Conservation (phyloP, 2,888 invertebrate genomes). For the Gari tellinella region DNA sequence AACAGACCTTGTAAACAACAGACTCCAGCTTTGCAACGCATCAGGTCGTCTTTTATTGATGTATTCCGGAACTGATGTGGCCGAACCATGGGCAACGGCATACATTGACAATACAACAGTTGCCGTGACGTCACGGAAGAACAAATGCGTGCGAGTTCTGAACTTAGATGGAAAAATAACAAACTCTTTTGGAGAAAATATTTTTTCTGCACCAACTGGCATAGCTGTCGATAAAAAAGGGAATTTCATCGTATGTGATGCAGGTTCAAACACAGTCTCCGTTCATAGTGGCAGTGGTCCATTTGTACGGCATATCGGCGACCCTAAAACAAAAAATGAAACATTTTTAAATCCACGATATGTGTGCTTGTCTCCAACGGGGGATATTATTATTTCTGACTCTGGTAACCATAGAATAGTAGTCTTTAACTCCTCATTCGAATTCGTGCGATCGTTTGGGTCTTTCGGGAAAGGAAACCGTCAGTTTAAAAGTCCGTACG, state of each 20-base stretch:
- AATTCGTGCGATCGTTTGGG: constrained; percentile 84
- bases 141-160: constrained; percentile 66
- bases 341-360: constrained; percentile 85
- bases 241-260: constrained; percentile 84
- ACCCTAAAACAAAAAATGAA: constrained; percentile 81
- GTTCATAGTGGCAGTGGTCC: constrained; percentile 83
- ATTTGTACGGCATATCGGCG: constrained; percentile 74
- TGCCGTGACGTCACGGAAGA: constrained; percentile 66
- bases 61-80: constrained; percentile 56
- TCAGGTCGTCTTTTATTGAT: constrained; percentile 56
- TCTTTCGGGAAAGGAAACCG: constrained; percentile 84
- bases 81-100: constrained; percentile 72
- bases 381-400: constrained; percentile 85
- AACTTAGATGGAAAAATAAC: constrained; percentile 58
- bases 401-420: constrained; percentile 86
- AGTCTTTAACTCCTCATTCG: constrained; percentile 84
- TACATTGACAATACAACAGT: constrained; percentile 70
- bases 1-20: constrained; percentile 74
- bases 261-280: constrained; percentile 82
- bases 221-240: constrained; percentile 78
- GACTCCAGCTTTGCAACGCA: constrained; percentile 69
- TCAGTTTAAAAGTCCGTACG: constrained; percentile 85
- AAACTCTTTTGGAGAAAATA: constrained; percentile 62
- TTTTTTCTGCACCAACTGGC: constrained; percentile 74
- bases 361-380: constrained; percentile 84